Base-by-base conservation (phyloP, 2,113 vertebrate genomes). In the Rhizomys pruinosus region DNA sequence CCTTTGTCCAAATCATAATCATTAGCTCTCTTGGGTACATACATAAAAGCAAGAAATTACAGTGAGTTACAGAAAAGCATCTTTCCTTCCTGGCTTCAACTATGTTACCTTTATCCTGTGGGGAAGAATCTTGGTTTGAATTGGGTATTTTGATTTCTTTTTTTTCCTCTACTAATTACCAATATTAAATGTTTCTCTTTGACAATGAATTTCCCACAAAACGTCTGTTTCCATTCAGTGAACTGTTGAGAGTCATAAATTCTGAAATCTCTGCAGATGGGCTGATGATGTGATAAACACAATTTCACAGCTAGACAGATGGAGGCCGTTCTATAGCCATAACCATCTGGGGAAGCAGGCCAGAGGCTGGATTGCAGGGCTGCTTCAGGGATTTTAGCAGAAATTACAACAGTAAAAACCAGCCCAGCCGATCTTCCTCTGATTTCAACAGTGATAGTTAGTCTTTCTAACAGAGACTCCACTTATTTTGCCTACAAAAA, bases 121-220 rank as follows among this genome's bases (percentile, higher is more conserved):
- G 34, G 7, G 52, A 87, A 85, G 57, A 73, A 42, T 74, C 66
- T 63, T 76, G 1, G 13, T 77, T 47, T 79, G 55, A 87, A 39
- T 66, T 90, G 39, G 71, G 39, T 7, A 32, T 25, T 81, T 34
- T 44, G 63, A 61, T 59, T 20, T 72, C 57, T 17, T 89, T 17
- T 89, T 77, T 77, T 74, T 64, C 39, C 61, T 86, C 89, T 92
- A 68, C 63, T 89, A 59, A 77, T 72, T 91, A 39, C 42, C 68
- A 90, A 69, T 72, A 85, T 93, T 79, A 84, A 87, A 44, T 77
- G 63, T 68, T 93, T 90, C 39, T 87, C 55, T 91, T 72, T 84
- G 72, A 87, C 81, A 66, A 47, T 72, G 64, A 88, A 55, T 91
- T 89, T 91, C 87, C 80, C 59, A 84, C 39, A 76, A 55, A 76